Conservation (phyloP, 2,113 vertebrate genomes). For the Willisornis vidua region DNA sequence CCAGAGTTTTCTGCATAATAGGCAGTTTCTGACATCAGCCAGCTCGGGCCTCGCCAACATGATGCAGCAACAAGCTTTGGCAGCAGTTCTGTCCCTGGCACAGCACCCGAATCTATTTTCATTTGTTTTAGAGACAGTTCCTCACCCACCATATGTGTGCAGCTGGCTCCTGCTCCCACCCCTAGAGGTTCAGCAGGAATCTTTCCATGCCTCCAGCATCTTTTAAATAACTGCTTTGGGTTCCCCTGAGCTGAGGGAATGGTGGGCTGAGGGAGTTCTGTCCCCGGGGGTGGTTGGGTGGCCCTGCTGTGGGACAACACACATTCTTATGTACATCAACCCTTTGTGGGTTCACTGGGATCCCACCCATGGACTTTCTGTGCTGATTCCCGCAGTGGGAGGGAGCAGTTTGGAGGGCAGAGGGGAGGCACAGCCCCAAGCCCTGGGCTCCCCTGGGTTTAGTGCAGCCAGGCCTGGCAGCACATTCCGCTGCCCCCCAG, state of each 20-base stretch:
- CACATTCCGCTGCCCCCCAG: background rate
- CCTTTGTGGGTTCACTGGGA: background rate
- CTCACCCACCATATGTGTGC: slow-evolving; percentile 37
- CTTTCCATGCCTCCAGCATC: slow-evolving; percentile 2
- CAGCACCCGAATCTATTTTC: background rate
- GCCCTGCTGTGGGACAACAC: background rate
- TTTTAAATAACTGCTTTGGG: background rate
- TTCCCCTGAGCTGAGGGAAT: background rate
- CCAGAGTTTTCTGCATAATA: slow-evolving; percentile 26
- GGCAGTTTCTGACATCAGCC: slow-evolving; percentile 50
- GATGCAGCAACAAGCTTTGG: slow-evolving; percentile 64
- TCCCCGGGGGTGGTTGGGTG: background rate
- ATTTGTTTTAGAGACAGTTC: slow-evolving; percentile 60
- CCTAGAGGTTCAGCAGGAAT: background rate
- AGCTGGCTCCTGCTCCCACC: slow-evolving; percentile 40
- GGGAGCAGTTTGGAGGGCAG: background rate
- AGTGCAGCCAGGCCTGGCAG: background rate
- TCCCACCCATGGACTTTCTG: background rate
- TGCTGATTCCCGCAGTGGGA: rapidly evolving
- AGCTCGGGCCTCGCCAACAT: slow-evolving; percentile 1
- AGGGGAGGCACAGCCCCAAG: background rate
- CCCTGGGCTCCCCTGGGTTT: background rate
- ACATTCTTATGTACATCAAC: background rate
- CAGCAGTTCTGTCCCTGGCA: slow-evolving; percentile 51
- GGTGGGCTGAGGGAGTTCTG: rapidly evolving